Evolutionary conservation across 1,140 invertebrate species (phyloP), one percentile per base, ranked within the genome.

Genomic region (Drosophila quadrilineata): DNA sequence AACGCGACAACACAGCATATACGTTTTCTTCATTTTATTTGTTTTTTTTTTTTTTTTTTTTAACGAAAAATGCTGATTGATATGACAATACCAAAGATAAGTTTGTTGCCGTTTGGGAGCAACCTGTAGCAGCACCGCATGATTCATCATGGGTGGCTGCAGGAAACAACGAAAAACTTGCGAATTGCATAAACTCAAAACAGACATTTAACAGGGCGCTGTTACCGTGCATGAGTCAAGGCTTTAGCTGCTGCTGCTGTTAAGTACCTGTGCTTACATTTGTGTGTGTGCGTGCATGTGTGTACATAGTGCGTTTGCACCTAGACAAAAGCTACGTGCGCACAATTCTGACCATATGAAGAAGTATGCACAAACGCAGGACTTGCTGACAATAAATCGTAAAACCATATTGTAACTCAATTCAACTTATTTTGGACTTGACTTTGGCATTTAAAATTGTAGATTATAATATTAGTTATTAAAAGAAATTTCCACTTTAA

Each of bases 11-110:
- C n/a, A n/a, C 36, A 57, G 36, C 24, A 50, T 43, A 50, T 64
- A 28, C 54, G 36, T 33, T 26, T 1, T 19, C 9, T 19, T 16
- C 19, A 10, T 28, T 6, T 3, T 16, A n/a, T 66, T 49, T 53
- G 17, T 41, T 49, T 53, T 26, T 14, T 8, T 46, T 60, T 40
- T 59, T 28, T 24, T 46, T 57, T 56, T 48, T 65, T 74, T 67
- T 79, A 28, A 48, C 31, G 31, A 79, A 77, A 79, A 79, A 80
- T 71, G 36, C 65, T 59, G 52, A 74, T 79, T 75, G 75, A 79
- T 67, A 67, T 62, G 71, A 60, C 48, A 67, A 67, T 53, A 31
- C 33, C 60, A 14, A 58, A 57, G 33, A 50, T 38, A 19, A 58
- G 26, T 41, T 45, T 29, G 14, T 60, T 68, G 26, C 31, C 46